A percentile compares a stretch with the other conserved stretches of the same genome.
phyloP scores from a whole-genome alignment of 2,888 invertebrate species.

The Brachyopa scutellaris region DNA sequence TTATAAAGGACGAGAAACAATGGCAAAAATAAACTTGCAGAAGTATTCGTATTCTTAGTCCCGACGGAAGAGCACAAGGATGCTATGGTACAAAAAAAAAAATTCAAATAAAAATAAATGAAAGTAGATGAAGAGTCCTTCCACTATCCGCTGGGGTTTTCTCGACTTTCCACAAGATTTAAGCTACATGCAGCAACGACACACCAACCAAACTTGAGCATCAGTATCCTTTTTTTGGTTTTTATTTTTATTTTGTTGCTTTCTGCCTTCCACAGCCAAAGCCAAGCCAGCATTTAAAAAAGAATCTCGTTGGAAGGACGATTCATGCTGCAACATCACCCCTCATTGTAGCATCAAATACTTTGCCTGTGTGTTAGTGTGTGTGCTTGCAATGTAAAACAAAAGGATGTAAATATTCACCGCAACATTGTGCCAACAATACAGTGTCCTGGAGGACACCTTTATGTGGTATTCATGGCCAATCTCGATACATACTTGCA shows the following conservation, averaged over 20 bases:
- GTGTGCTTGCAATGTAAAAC: slow-evolving; percentile 5
- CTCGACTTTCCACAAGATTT: slow-evolving; percentile 66
- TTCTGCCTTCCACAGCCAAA: slow-evolving; percentile 8
- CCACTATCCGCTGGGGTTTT: slow-evolving; percentile 47
- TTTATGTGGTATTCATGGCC: slow-evolving; percentile 42
- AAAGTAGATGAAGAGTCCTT: slow-evolving; percentile 46
- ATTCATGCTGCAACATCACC: slow-evolving; percentile 43
- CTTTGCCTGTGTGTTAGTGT: neutral
- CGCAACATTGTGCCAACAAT: slow-evolving; percentile 70
- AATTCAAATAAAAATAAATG: slow-evolving; percentile 8
- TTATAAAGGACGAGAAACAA: slow-evolving; percentile 59
- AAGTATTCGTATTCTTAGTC: slow-evolving; percentile 67
- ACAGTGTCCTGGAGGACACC: slow-evolving; percentile 45
- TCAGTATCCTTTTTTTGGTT: slow-evolving; percentile 7
- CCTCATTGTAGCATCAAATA: slow-evolving; percentile 22
- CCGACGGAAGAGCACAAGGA: slow-evolving; percentile 64
- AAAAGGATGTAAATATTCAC: slow-evolving; percentile 68
- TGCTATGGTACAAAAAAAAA: slow-evolving; percentile 14
- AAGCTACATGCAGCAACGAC: slow-evolving; percentile 55
- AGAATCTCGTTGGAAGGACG: slow-evolving; percentile 35
- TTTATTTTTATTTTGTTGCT: slow-evolving; percentile 11
- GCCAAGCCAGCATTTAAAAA: slow-evolving; percentile 26
- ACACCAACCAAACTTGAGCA: slow-evolving; percentile 2
- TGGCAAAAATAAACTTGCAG: slow-evolving; percentile 63
- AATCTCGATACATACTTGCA: no score